A percentile compares a stretch with the other conserved stretches of the same genome.
Evolutionary conservation across 2,888 invertebrate species (phyloP).

Genomic region (Phragmatobia fuliginosa): DNA sequence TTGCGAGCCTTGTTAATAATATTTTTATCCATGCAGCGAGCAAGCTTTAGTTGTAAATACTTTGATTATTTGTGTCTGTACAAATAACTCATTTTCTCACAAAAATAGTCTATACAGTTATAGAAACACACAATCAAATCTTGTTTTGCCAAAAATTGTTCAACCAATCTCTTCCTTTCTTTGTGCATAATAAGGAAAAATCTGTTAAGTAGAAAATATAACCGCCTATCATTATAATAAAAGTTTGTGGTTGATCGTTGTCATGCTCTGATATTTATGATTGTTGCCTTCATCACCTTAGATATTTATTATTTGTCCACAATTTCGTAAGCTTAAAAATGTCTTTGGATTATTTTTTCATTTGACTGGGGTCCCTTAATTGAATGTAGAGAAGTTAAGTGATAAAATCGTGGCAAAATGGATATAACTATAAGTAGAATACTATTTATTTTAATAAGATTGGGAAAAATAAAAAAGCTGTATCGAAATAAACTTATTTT

Average conservation of each 20-base stretch:
- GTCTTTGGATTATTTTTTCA: too few species aligned
- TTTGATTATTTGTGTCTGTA: not conserved
- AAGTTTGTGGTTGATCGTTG: not conserved
- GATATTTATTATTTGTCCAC: not conserved
- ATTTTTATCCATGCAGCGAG: too few species aligned
- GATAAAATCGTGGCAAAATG: not conserved
- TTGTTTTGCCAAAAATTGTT: not conserved
- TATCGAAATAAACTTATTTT: too few species aligned
- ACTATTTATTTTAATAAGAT: not conserved
- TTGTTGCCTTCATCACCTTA: not conserved
- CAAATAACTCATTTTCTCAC: not conserved
- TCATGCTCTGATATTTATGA: not conserved
- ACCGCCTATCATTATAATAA: not conserved
- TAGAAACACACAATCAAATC: not conserved
- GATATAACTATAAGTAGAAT: not conserved
- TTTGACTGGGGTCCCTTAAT: not conserved
- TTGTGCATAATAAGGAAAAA: not conserved
- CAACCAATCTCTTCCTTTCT: not conserved
- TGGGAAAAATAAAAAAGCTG: not conserved
- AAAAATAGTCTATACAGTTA: too few species aligned
- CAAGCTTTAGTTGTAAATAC: too few species aligned
- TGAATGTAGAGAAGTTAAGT: not conserved
- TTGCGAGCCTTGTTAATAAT: too few species aligned
- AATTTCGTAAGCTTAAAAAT: not conserved
- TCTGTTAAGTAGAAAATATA: not conserved